A percentile compares a stretch with the other conserved stretches of the same genome.
These are phyloP conservation scores for Heliocidaris erythrogramma DNA, from an alignment of 35 echinoderm and acorn worm species.

Conservation along the genomic window DNA sequence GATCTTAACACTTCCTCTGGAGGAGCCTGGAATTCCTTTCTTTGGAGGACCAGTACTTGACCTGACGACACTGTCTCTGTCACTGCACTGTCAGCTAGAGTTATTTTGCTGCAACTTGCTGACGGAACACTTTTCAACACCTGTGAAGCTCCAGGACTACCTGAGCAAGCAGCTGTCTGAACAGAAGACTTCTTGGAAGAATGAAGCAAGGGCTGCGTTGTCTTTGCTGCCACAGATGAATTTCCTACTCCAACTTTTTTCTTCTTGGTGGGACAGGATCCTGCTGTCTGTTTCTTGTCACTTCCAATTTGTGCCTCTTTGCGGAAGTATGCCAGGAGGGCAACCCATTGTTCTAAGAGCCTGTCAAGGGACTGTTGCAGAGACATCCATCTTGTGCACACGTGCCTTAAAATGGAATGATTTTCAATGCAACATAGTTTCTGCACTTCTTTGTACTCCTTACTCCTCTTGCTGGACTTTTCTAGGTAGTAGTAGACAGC, in stretches of 20 bases:
- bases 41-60: too few relatives aligned
- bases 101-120: not conserved
- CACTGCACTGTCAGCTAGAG: not conserved
- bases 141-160: not conserved
- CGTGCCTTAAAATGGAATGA: constrained; percentile 59
- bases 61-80: too few relatives aligned
- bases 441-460: constrained; percentile 53
- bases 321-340: constrained; percentile 51
- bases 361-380: constrained; percentile 50
- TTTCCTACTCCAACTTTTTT: not conserved
- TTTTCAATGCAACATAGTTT: constrained; percentile 51
- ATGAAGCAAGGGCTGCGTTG: constrained; percentile 15
- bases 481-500: constrained; percentile 58
- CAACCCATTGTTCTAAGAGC: constrained; percentile 59
- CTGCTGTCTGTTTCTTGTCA: constrained; percentile 4
- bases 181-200: constrained; percentile 28
- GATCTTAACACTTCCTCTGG: constrained; percentile 12
- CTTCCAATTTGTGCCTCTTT: constrained; percentile 38
- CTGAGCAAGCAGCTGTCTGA: not conserved
- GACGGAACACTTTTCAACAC: not conserved
- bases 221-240: not conserved
- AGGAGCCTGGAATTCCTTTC: constrained; percentile 29
- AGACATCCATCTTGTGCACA: constrained; percentile 56
- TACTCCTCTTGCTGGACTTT: constrained; percentile 57
- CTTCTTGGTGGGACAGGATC: constrained; percentile 24